Conservation (phyloP, 2,113 vertebrate genomes). For the Progne subis region DNA sequence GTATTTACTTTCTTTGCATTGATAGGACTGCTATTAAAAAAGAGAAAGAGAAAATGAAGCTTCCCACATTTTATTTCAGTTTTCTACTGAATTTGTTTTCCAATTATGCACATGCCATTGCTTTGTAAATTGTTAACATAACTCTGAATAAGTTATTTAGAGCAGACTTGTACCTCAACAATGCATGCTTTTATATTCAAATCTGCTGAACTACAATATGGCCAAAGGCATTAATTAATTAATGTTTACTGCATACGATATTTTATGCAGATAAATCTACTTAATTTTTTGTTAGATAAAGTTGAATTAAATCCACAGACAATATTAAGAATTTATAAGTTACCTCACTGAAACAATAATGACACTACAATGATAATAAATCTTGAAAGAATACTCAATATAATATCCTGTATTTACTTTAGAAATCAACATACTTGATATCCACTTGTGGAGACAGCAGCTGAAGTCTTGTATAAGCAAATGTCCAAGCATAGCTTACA, state of each 20-base stretch:
- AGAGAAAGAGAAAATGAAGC: background rate
- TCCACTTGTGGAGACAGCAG: slow-evolving; percentile 96
- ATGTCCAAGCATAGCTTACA: slow-evolving; percentile 96
- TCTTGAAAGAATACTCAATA: background rate
- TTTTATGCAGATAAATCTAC: background rate
- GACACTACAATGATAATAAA: background rate
- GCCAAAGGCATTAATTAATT: background rate
- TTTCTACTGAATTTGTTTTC: background rate
- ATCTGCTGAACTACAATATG: background rate
- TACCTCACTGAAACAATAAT: background rate
- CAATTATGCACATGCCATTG: background rate
- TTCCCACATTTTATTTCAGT: background rate
- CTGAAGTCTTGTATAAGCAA: slow-evolving; percentile 94
- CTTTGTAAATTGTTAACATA: background rate
- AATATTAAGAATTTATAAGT: background rate
- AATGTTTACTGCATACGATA: background rate
- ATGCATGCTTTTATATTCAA: background rate
- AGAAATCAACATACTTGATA: slow-evolving; percentile 87
- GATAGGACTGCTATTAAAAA: slow-evolving; percentile 88
- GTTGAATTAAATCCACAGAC: background rate
- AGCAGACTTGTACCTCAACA: background rate
- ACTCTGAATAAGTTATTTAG: background rate
- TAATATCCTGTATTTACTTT: background rate
- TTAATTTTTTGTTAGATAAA: background rate
- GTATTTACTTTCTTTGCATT: slow-evolving; percentile 98